These are phyloP conservation scores for Chiloscyllium plagiosum DNA, from an alignment of 2,113 vertebrate species.

Conservation along the genomic window DNA sequence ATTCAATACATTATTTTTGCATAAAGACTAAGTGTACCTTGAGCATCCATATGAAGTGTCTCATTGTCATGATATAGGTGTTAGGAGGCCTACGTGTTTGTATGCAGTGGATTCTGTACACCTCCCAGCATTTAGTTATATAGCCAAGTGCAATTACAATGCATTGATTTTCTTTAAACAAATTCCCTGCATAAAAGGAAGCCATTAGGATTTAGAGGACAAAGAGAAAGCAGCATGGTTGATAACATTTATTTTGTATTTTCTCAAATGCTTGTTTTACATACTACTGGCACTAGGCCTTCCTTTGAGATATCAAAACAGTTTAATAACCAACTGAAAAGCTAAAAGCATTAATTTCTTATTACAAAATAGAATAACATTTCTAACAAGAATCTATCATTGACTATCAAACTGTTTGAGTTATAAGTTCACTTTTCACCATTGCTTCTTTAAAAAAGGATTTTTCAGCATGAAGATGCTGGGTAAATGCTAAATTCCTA, in stretches of 20 bases:
- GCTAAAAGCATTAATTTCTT: neutral
- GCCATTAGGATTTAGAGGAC: neutral
- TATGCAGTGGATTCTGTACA: slow-evolving; percentile 55
- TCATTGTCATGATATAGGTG: slow-evolving; percentile 64
- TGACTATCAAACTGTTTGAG: neutral
- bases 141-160: slow-evolving; percentile 53
- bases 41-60: slow-evolving; percentile 78
- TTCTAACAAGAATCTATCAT: neutral
- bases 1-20: neutral
- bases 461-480: neutral
- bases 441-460: neutral
- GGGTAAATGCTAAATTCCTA: neutral
- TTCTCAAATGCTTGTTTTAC: neutral
- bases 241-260: neutral
- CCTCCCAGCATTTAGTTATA: slow-evolving; percentile 64
- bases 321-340: neutral
- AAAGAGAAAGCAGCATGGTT: neutral
- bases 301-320: neutral
- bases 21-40: slow-evolving; percentile 53
- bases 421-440: neutral
- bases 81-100: slow-evolving; percentile 32
- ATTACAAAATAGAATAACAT: neutral
- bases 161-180: slow-evolving; percentile 56
- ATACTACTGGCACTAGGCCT: neutral
- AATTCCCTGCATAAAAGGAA: slow-evolving; percentile 53